Percentiles rank a stretch among this genome's conserved stretches.
Conservation (phyloP, 23 tunicate genomes). For the Styela clava region DNA sequence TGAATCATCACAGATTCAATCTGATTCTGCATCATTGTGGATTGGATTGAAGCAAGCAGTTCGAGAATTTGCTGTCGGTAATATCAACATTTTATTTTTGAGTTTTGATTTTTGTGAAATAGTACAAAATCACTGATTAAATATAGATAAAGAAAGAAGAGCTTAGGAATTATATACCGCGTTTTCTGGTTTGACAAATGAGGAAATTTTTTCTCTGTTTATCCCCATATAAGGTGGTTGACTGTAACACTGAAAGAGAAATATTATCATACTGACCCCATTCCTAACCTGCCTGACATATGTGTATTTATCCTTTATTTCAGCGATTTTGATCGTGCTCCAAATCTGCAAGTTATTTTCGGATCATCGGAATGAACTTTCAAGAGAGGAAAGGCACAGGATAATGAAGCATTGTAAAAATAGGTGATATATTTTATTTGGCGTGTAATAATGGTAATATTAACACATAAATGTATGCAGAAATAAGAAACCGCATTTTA, state of each 20-base stretch:
- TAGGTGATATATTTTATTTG: not conserved
- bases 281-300: too few species aligned
- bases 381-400: slow-evolving; percentile 9
- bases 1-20: not conserved
- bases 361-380: not conserved
- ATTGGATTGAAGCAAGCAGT: not conserved
- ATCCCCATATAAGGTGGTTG: too few species aligned
- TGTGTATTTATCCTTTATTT: not conserved
- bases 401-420: not conserved
- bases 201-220: too few species aligned
- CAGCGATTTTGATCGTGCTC: not conserved
- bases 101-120: not conserved
- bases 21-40: not conserved
- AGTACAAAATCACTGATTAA: not conserved
- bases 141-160: not conserved
- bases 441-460: not conserved
- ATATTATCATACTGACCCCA: too few species aligned
- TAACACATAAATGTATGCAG: not conserved
- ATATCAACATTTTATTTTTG: not conserved
- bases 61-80: slow-evolving; percentile 11
- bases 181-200: too few species aligned
- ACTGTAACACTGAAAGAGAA: too few species aligned
- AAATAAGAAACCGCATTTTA: too few species aligned
- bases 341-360: slow-evolving; percentile 1
- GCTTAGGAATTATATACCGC: too few species aligned